A percentile compares a stretch with the other conserved stretches of the same genome.
Evolutionary conservation across 92 coral and sea anemone genomes (phyloP).

Genomic region (Porites cylindrica): DNA sequence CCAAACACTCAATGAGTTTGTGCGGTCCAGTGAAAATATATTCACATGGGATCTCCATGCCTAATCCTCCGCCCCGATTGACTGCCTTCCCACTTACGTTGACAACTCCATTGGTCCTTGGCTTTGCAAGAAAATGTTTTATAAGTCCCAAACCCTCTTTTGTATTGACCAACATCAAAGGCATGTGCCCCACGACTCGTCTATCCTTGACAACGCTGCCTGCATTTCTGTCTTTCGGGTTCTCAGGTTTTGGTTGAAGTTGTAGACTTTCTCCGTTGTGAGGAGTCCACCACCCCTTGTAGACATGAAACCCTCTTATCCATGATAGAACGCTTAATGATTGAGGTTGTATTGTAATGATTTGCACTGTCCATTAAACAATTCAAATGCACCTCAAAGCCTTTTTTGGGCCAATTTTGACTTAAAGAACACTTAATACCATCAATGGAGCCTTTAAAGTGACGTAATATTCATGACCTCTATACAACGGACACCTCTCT

Average conservation of each 20-base stretch:
- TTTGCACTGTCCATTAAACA: background rate
- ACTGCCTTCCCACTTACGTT: background rate
- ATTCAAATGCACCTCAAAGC: background rate
- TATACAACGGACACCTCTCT: background rate
- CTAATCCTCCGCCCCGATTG: constrained; percentile 44
- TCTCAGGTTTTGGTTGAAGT: no score
- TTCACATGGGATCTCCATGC: no score
- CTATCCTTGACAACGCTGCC: no score
- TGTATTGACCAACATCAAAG: no score
- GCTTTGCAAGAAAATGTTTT: background rate
- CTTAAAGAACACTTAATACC: constrained; percentile 3
- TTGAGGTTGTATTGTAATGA: no score
- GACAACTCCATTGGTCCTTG: background rate
- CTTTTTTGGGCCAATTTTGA: background rate
- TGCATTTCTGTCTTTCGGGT: no score
- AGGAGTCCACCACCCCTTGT: no score
- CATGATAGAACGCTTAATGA: constrained; percentile 63
- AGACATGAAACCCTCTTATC: constrained; percentile 55
- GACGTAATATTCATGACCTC: constrained; percentile 11
- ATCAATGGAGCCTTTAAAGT: constrained; percentile 6
- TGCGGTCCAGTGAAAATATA: no score
- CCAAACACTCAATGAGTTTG: no score
- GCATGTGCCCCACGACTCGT: no score
- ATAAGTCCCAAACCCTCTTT: background rate
- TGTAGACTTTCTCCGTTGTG: no score